These are phyloP conservation scores for Luidia sarsii DNA, from an alignment of 53 echinoderm and acorn worm species.

Conservation along the genomic window DNA sequence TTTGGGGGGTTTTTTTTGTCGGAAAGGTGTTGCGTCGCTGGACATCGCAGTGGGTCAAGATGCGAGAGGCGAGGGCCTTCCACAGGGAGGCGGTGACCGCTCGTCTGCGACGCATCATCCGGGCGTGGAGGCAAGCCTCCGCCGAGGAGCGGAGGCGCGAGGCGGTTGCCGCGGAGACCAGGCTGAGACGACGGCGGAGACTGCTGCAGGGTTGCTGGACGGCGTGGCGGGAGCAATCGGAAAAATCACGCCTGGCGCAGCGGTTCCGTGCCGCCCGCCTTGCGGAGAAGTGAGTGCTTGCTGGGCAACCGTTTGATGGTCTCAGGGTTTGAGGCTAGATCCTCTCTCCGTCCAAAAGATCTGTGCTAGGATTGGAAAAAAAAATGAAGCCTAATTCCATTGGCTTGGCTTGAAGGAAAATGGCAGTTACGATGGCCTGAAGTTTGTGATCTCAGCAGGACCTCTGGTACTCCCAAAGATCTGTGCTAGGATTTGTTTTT, in stretches of 20 bases:
- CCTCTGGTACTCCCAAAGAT: no score
- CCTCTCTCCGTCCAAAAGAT: no score
- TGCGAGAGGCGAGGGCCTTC: conserved; percentile 12
- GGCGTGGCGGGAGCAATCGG: neutral
- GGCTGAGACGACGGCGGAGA: neutral
- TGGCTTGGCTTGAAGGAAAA: no score
- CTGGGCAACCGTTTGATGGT: neutral
- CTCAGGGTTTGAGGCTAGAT: no score
- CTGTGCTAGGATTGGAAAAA: no score
- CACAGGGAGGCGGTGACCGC: neutral
- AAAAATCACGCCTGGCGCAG: neutral
- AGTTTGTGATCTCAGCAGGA: no score
- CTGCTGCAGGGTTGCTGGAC: conserved; percentile 9
- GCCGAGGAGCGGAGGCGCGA: neutral
- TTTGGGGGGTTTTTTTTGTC: neutral
- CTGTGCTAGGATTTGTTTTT: no score
- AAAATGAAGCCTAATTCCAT: no score
- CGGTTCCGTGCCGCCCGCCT: conserved; percentile 1
- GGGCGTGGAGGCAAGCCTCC: conserved; percentile 3
- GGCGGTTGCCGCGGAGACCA: neutral
- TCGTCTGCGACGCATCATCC: neutral
- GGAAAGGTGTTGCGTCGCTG: conserved; percentile 23
- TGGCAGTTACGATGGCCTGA: no score
- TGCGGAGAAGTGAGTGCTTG: conserved; percentile 2
- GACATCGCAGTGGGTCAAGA: conserved; percentile 11